Evolutionary conservation across 2,888 invertebrate genomes (phyloP), one percentile per base, ranked within the genome.

Genomic region (Spatulosminthurus flaviceps): DNA sequence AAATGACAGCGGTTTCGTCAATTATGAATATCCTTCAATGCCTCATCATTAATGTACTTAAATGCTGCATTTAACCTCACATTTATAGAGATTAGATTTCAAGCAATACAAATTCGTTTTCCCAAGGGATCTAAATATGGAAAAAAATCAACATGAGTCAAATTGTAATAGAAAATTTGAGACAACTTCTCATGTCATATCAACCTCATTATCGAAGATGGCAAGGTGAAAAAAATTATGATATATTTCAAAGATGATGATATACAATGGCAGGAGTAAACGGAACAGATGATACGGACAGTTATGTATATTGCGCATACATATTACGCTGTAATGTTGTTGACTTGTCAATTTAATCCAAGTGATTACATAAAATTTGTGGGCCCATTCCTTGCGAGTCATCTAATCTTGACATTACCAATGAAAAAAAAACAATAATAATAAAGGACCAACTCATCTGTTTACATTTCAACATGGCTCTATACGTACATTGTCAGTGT

Each of bases 391-490:
- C 4, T 67, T 70, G 70, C 16, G 21, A 70, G 70, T 70, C 70
- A 70, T 70, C 70, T 70, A 70, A 70, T 70, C 70, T 70, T 70
- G 70, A 70, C 70, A 70, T 70, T 70, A 70, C 21, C 29, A 28
- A 28, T 24, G 67, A 67, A 67, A 67, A 67, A 67, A 26, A 28
- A 67, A 67, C n/a, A 67, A 67, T 67, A 26, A 67, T 29, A 67
- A 67, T 67, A 26, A 67, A 26, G 29, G 5, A 51, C n/a, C 9
- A 51, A 2, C 51, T 11, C n/a, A n/a, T n/a, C 7, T 19, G 51
- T 51, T 51, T 51, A 51, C 51, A 51, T 51, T 13, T 51, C 51
- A 2, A 51, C 51, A 19, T 5, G n/a, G n/a, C n/a, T n/a, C n/a
- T n/a, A n/a, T 41, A 7, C 16, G 19, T 11, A 16, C 19, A 13